Evolutionary conservation across 1,140 invertebrate genomes (phyloP).

Genomic region (Caenorhabditis briggsae): DNA sequence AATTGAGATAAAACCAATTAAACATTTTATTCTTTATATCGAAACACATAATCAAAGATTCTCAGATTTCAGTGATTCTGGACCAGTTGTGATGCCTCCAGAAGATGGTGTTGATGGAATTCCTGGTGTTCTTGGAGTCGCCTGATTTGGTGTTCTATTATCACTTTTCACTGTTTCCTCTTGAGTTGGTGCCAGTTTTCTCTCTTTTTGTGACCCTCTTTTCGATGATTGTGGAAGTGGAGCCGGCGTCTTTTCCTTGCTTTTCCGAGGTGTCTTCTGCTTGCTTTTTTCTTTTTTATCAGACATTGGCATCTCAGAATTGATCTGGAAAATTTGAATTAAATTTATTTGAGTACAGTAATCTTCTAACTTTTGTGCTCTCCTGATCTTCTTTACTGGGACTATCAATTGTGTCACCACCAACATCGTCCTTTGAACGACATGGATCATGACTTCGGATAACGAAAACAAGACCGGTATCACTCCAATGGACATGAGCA

Average conservation of each 20-base stretch:
- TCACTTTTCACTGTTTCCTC: neutral
- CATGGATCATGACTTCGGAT: conserved; percentile 43
- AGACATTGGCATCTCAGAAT: conserved; percentile 29
- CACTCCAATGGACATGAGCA: conserved; percentile 20
- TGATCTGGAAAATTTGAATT: neutral
- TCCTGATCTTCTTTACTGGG: conserved; percentile 20
- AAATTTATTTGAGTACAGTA: neutral
- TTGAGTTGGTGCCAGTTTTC: conserved; percentile 17
- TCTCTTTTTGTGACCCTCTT: conserved; percentile 1
- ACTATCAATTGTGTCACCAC: conserved; percentile 18
- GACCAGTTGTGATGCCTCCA: neutral
- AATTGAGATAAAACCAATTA: too few species aligned
- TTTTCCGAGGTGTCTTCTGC: neutral
- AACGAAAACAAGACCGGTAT: neutral
- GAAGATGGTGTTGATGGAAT: neutral
- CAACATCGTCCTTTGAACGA: conserved; percentile 14
- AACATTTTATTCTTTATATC: too few species aligned
- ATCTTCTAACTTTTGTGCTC: neutral
- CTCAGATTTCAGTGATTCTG: neutral
- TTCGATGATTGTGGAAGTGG: conserved; percentile 3
- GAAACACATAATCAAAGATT: neutral
- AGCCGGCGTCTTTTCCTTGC: neutral
- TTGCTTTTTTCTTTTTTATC: neutral
- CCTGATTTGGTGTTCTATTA: neutral
- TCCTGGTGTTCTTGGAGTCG: conserved; percentile 1